Percentiles rank a stretch among this genome's conserved stretches.
These are phyloP conservation scores for Rotaria sp. DNA, from an alignment of 2,888 invertebrate species.

Conservation along the genomic window DNA sequence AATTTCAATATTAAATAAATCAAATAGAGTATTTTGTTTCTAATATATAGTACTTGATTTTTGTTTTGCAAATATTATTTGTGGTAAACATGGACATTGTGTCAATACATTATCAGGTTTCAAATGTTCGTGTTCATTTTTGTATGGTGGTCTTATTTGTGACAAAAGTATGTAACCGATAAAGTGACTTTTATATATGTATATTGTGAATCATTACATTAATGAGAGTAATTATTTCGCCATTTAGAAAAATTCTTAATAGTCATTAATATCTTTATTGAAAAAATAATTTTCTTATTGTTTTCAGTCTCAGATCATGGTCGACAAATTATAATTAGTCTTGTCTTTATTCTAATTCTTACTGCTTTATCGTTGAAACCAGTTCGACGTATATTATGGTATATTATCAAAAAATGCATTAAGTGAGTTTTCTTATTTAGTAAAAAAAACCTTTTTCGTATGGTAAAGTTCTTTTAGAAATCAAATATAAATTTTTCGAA, in stretches of 20 bases:
- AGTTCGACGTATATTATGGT: neutral
- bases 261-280: neutral
- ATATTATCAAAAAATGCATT: neutral
- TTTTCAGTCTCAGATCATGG: neutral
- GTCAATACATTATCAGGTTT: neutral
- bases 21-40: too few species aligned
- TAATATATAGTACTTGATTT: neutral
- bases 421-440: neutral
- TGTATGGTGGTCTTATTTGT: neutral
- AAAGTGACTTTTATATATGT: too few species aligned
- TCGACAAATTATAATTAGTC: neutral
- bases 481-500: too few species aligned
- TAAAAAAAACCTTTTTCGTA: too few species aligned
- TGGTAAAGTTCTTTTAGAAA: too few species aligned
- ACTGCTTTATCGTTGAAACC: neutral
- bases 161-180: neutral
- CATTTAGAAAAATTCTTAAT: too few species aligned
- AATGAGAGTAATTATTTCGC: neutral
- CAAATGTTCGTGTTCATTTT: slow-evolving; percentile 3
- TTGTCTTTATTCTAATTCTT: neutral
- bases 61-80: slow-evolving; percentile 7
- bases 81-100: neutral
- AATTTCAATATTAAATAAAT: too few species aligned
- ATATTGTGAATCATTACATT: neutral
- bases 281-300: neutral